phyloP scores from a whole-genome alignment of 2,888 invertebrate species.

The Trisateles emortualis region DNA sequence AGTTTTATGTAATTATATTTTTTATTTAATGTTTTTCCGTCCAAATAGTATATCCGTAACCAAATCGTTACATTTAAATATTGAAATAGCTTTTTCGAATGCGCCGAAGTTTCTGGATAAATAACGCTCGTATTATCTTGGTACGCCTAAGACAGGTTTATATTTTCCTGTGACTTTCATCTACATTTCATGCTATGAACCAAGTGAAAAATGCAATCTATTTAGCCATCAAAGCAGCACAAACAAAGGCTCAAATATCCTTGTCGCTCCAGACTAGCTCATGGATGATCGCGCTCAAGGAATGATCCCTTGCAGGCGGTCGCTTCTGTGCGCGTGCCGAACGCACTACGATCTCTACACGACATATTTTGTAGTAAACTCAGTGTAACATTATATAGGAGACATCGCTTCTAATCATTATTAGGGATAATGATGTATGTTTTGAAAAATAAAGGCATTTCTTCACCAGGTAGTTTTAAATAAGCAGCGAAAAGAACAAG shows the following conservation, averaged over 20 bases:
- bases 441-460: conserved; percentile 15
- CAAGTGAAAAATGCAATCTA: neutral
- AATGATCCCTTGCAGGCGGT: conserved; percentile 41
- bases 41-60: no score
- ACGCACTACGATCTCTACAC: conserved; percentile 5
- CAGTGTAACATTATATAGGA: conserved; percentile 31
- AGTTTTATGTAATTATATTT: no score
- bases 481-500: no score
- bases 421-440: conserved; percentile 32
- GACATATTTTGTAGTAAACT: conserved; percentile 15
- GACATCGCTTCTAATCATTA: conserved; percentile 30
- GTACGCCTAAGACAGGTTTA: no score
- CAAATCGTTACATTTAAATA: no score
- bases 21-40: no score
- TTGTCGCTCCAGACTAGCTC: conserved; percentile 58
- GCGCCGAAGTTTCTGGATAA: no score
- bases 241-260: conserved; percentile 42
- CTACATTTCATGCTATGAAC: no score
- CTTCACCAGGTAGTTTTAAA: no score
- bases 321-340: conserved; percentile 46
- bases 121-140: no score
- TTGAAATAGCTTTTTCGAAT: no score
- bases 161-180: no score
- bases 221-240: neutral
- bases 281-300: conserved; percentile 64